Conservation (phyloP, 1,140 invertebrate genomes). For the Diorhabda elongata region DNA sequence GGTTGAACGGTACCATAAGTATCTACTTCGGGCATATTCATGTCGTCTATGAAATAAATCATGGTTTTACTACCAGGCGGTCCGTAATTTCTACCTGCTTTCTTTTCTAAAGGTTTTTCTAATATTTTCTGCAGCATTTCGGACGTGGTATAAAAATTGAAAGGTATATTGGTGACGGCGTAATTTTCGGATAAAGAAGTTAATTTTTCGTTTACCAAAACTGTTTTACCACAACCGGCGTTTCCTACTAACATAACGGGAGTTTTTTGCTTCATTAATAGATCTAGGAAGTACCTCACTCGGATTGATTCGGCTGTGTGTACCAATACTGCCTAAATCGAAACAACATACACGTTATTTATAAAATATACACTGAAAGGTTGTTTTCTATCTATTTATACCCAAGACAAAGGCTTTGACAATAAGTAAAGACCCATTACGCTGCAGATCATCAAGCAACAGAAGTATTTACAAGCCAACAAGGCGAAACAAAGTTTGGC, state of each 20-base stretch:
- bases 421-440: too few species aligned
- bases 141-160: constrained; percentile 95
- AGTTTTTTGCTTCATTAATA: constrained; percentile 80
- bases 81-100: constrained; percentile 92
- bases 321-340: constrained; percentile 75
- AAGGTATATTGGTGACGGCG: constrained; percentile 86
- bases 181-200: constrained; percentile 78
- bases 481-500: too few species aligned
- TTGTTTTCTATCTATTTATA: too few species aligned
- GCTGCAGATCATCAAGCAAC: too few species aligned
- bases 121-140: constrained; percentile 94
- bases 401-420: too few species aligned
- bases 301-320: constrained; percentile 90
- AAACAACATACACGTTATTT: neutral
- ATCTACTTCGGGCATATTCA: constrained; percentile 97
- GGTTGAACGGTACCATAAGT: constrained; percentile 92
- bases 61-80: constrained; percentile 91
- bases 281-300: constrained; percentile 83
- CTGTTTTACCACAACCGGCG: constrained; percentile 88
- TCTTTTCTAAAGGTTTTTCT: constrained; percentile 95
- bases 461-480: too few species aligned
- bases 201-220: constrained; percentile 83
- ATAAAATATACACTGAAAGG: too few species aligned
- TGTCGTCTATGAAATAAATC: constrained; percentile 96
- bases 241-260: constrained; percentile 93